Percentiles rank a stretch among this genome's conserved stretches.
These are phyloP conservation scores for Cordilura impudica DNA, from an alignment of 2,888 invertebrate genomes.

Conservation along the genomic window DNA sequence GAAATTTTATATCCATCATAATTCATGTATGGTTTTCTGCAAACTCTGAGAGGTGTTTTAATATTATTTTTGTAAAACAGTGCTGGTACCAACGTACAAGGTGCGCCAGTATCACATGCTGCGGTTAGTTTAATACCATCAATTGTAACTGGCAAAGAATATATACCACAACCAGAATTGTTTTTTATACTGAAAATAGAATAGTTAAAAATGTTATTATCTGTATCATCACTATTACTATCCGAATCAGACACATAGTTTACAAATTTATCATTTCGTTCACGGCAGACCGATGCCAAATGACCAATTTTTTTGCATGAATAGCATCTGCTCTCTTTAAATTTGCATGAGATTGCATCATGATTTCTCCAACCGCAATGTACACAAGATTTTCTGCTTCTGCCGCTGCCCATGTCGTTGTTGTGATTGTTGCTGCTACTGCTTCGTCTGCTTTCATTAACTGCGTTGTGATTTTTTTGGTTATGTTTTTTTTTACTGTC, in stretches of 20 bases:
- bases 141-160: conserved; percentile 26
- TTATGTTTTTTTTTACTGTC: neutral
- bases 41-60: neutral
- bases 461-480: neutral
- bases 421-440: neutral
- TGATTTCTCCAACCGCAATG: conserved; percentile 31
- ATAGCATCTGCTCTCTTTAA: conserved; percentile 27
- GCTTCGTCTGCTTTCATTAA: neutral
- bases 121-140: conserved; percentile 21
- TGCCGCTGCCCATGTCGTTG: too few relatives aligned
- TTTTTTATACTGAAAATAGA: conserved; percentile 27
- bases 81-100: conserved; percentile 2
- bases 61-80: conserved; percentile 1
- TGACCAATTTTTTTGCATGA: conserved; percentile 22
- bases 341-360: neutral
- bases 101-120: conserved; percentile 11
- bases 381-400: neutral
- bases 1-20: conserved; percentile 17
- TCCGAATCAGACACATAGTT: conserved; percentile 45
- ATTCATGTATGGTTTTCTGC: conserved; percentile 1
- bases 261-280: neutral
- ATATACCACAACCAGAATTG: conserved; percentile 11
- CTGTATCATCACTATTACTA: neutral
- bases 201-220: conserved; percentile 18
- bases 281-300: conserved; percentile 16